Conservation (phyloP, 53 echinoderm and acorn worm genomes). For the Luidia sarsii region DNA sequence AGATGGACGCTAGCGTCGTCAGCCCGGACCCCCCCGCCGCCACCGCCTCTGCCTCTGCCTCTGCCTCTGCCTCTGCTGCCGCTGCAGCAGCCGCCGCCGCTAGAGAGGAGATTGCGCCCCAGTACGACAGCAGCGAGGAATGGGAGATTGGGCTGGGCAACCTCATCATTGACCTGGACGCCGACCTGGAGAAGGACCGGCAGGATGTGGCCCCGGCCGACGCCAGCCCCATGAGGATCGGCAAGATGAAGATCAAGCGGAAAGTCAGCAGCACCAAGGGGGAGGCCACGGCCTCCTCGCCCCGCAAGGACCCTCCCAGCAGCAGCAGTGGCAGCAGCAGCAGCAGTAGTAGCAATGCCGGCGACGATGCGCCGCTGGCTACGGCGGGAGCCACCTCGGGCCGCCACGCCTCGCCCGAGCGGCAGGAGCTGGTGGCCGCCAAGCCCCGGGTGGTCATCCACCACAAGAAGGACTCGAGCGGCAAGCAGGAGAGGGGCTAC, state of each 20-base stretch:
- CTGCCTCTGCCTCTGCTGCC: no score
- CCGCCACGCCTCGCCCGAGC: conserved; percentile 26
- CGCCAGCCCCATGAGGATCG: conserved; percentile 90
- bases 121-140: conserved; percentile 99
- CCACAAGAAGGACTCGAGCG: conserved; percentile 43
- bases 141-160: conserved; percentile 99
- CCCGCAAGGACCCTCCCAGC: conserved; percentile 57
- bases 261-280: conserved; percentile 91
- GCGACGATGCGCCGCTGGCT: conserved; percentile 2
- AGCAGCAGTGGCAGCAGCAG: no score
- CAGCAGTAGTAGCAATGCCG: conserved; percentile 28
- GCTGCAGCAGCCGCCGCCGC: no score
- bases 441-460: conserved; percentile 51
- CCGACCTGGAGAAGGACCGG: conserved; percentile 96
- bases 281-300: conserved; percentile 51
- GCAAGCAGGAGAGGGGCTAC: conserved; percentile 30
- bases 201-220: conserved; percentile 79
- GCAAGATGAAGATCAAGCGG: conserved; percentile 99
- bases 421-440: conserved; percentile 20
- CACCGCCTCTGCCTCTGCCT: no score
- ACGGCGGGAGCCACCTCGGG: conserved; percentile 19
- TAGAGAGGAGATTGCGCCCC: conserved; percentile 62
- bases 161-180: conserved; percentile 97
- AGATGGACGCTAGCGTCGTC: conserved; percentile 61
- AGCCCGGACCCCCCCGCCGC: conserved; percentile 40